Percentiles rank a stretch among this genome's conserved stretches.
phyloP scores from a whole-genome alignment of 2,888 invertebrate species.

The Cerastis rubricosa region DNA sequence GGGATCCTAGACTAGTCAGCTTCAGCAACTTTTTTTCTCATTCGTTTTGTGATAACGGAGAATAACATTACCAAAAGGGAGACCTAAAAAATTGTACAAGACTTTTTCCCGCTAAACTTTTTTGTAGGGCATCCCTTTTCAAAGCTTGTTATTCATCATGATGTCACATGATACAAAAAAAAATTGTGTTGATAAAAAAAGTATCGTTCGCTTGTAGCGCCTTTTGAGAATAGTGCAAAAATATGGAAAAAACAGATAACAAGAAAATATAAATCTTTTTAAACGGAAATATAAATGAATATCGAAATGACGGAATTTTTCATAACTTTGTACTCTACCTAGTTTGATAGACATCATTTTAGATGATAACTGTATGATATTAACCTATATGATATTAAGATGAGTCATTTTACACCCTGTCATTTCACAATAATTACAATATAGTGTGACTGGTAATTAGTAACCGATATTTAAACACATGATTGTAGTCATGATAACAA shows the following conservation, averaged over 20 bases:
- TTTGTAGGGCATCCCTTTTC: conserved; percentile 64
- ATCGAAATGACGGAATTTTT: too few species aligned
- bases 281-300: too few species aligned
- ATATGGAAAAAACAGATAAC: not conserved
- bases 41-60: conserved; percentile 23
- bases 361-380: too few species aligned
- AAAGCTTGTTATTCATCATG: conserved; percentile 68
- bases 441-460: too few species aligned
- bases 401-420: too few species aligned
- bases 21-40: conserved; percentile 33
- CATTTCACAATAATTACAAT: too few species aligned
- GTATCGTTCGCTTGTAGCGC: conserved; percentile 31
- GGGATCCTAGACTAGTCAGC: conserved; percentile 2
- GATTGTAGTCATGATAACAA: too few species aligned
- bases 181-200: conserved; percentile 39
- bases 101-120: conserved; percentile 57
- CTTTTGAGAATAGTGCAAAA: conserved; percentile 1
- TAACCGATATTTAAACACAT: too few species aligned
- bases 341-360: too few species aligned
- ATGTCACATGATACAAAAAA: conserved; percentile 63
- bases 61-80: conserved; percentile 51
- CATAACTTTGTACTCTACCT: too few species aligned
- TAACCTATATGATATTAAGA: too few species aligned
- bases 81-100: conserved; percentile 44
- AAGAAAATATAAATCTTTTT: too few species aligned